Evolutionary conservation across 2,797 vertebrate species (phyloP).

Genomic region (Hyperoplus lanceolatus): DNA sequence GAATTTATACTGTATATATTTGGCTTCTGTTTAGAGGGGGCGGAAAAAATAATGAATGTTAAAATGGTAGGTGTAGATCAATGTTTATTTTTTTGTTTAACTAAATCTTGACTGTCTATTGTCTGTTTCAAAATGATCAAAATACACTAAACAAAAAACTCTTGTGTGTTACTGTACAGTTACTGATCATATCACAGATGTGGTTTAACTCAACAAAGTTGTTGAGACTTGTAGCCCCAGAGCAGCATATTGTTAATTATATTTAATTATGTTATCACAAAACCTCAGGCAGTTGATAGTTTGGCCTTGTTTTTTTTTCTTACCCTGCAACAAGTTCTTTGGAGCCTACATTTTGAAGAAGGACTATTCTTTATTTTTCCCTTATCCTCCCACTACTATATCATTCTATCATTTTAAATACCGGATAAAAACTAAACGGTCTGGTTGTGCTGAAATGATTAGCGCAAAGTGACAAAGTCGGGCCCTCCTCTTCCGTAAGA

Average conservation of each 20-base stretch:
- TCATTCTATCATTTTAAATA: not conserved
- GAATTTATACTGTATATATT: too few relatives aligned
- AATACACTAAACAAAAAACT: too few relatives aligned
- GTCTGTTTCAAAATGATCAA: too few relatives aligned
- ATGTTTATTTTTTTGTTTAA: too few relatives aligned
- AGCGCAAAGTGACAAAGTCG: constrained; percentile 42
- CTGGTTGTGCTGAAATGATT: constrained; percentile 1
- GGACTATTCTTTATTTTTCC: not conserved
- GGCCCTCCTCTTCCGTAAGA: constrained; percentile 45
- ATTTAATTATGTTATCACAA: too few relatives aligned
- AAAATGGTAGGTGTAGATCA: too few relatives aligned
- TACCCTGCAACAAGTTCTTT: not conserved
- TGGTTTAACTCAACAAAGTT: not conserved
- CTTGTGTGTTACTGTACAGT: not conserved
- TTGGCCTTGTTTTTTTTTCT: not conserved
- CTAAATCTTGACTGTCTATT: too few relatives aligned
- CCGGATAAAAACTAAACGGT: not conserved
- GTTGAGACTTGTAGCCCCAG: not conserved
- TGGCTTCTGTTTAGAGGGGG: too few relatives aligned
- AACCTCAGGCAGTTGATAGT: too few relatives aligned
- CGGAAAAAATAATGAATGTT: too few relatives aligned
- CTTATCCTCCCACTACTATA: not conserved
- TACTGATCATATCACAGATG: not conserved
- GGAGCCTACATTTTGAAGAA: not conserved
- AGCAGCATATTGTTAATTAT: not conserved